Evolutionary conservation across 2,888 invertebrate genomes (phyloP), one percentile per base, ranked within the genome.

Genomic region (Altica lythri): DNA sequence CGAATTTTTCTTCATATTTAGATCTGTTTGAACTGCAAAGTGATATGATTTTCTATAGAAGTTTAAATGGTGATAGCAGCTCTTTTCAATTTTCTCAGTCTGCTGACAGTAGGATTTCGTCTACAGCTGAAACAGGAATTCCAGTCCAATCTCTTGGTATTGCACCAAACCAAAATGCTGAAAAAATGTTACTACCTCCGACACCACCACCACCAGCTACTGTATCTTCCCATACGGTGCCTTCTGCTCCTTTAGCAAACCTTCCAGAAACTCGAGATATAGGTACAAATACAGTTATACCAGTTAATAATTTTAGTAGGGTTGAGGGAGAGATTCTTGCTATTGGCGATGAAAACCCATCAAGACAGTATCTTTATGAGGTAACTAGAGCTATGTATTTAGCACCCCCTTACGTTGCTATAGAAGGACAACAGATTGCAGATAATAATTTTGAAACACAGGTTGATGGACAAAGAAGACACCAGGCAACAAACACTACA

Each of bases 401-500:
- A 13, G 6, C 40, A 8, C 2, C 40, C 2, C 40, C 40, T 10
- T 17, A 17, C 6, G 5, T 4, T 12, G 12, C 22, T 12, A 1
- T 13, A 6, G 40, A 40, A 8, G 9, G 2, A 3, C 4, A 17
- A 1, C 18, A 38, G 2, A 10, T 9, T 9, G 2, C 29, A 10
- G 29, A 2, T 9, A 29, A 29, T 29, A 10, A 10, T 34, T 16
- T 2, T 2, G 34, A 34, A 16, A 14, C 4, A 9, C 34, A 13
- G 1, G 27, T n/a, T 27, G 2, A 4, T 27, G 8, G n/a, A n/a
- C 27, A 3, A 27, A 40, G 19, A 9, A 10, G 40, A 6, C 18
- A 40, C 40, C 40, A 40, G 17, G 40, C 22, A 12, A 40, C 40
- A 4, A 40, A 22, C 40, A 40, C 40, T 6, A 22, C 40, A 2